Evolutionary conservation across 23 tunicate species (phyloP).

Genomic region (Aplidium turbinatum): DNA sequence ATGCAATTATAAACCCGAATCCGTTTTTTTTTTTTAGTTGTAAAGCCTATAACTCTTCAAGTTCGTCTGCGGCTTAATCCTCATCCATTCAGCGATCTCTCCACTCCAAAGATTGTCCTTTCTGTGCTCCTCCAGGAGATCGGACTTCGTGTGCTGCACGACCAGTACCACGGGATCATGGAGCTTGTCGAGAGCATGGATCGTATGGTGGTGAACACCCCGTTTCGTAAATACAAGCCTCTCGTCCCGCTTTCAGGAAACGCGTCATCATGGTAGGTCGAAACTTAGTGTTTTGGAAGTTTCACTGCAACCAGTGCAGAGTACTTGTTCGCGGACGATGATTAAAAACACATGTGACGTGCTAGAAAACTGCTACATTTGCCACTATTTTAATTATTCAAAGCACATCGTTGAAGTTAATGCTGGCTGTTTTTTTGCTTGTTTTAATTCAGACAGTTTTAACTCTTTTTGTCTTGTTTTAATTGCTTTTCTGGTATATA

Average conservation of each 20-base stretch:
- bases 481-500: too few relatives aligned
- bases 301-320: too few relatives aligned
- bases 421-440: too few relatives aligned
- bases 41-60: slow-evolving; percentile 79
- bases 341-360: background rate
- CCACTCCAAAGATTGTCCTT: slow-evolving; percentile 64
- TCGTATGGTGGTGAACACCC: slow-evolving; percentile 72
- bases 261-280: slow-evolving; percentile 37
- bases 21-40: slow-evolving; percentile 35
- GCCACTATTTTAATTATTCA: too few relatives aligned
- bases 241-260: slow-evolving; percentile 31
- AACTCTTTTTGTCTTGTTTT: too few relatives aligned
- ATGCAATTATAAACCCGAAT: too few relatives aligned
- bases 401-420: too few relatives aligned
- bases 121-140: slow-evolving; percentile 46
- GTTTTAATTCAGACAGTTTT: too few relatives aligned
- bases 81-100: slow-evolving; percentile 58
- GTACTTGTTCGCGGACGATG: background rate
- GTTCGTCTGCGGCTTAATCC: slow-evolving; percentile 62
- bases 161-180: slow-evolving; percentile 66
- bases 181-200: slow-evolving; percentile 70
- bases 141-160: slow-evolving; percentile 43
- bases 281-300: background rate
- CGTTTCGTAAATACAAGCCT: slow-evolving; percentile 69
- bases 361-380: background rate